Conservation (phyloP, 2,113 vertebrate species). For the Pipa parva region DNA sequence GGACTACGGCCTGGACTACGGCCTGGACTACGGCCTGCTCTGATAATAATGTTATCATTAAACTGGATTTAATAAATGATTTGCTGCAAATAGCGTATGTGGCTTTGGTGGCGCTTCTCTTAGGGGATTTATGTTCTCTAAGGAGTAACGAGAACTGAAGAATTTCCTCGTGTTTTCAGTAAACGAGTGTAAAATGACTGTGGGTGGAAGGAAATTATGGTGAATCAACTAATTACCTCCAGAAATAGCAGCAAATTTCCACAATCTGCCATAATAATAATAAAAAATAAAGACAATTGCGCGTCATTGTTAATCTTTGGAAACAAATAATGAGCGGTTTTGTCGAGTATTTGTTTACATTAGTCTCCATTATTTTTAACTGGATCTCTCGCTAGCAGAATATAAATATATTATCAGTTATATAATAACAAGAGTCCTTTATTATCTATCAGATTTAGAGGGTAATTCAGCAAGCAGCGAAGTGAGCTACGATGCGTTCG, state of each 20-base stretch:
- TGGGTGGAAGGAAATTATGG: conserved; percentile 57
- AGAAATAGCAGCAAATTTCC: conserved; percentile 57
- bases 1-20: no score
- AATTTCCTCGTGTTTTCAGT: conserved; percentile 13
- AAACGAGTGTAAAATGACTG: conserved; percentile 49
- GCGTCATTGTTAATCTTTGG: conserved; percentile 57
- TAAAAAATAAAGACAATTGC: conserved; percentile 49
- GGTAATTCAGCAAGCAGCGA: no score
- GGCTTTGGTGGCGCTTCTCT: background rate
- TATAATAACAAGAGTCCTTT: no score
- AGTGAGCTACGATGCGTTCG: no score
- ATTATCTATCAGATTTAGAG: no score
- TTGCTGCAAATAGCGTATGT: background rate
- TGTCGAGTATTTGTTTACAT: conserved; percentile 52
- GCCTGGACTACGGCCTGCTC: no score
- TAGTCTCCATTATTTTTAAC: conserved; percentile 46
- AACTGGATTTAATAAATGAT: background rate
- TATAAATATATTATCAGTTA: conserved; percentile 33
- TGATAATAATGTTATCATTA: no score
- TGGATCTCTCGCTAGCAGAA: conserved; percentile 28
- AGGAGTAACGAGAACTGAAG: background rate
- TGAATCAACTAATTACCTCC: conserved; percentile 48
- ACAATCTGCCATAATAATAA: conserved; percentile 54
- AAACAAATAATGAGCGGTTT: conserved; percentile 58
- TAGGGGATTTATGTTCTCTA: background rate